These are phyloP conservation scores for Zele albiditarsus DNA, from an alignment of 2,888 invertebrate genomes.

Conservation along the genomic window DNA sequence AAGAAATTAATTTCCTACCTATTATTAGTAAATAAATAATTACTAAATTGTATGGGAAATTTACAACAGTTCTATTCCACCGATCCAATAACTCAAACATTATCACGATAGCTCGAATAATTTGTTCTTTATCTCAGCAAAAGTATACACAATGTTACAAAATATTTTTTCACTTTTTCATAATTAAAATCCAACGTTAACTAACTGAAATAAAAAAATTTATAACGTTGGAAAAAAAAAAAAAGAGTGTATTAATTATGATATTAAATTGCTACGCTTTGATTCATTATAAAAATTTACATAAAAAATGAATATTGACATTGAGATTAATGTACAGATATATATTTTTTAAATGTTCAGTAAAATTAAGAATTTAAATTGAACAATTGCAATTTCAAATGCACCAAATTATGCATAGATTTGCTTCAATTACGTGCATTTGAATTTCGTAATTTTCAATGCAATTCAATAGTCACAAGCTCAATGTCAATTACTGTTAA, in stretches of 20 bases:
- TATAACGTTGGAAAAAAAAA: no score
- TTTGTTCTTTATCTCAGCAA: background rate
- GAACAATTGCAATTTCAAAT: background rate
- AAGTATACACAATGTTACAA: no score
- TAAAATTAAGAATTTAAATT: background rate
- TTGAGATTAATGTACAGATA: background rate
- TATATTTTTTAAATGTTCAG: background rate
- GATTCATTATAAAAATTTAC: no score
- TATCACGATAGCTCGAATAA: background rate
- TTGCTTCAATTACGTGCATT: background rate
- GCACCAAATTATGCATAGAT: background rate
- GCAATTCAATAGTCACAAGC: background rate
- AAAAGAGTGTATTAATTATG: no score
- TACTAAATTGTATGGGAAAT: no score
- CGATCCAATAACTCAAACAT: no score
- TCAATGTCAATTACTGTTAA: slow-evolving; percentile 6
- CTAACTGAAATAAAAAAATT: no score
- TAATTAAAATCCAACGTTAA: no score
- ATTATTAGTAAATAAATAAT: background rate
- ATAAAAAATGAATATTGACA: background rate
- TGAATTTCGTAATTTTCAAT: background rate
- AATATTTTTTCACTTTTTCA: no score
- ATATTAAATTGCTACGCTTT: no score
- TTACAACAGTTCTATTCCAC: background rate
- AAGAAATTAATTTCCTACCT: background rate